Evolutionary conservation across 2,797 vertebrate species (phyloP).

Genomic region (Huso huso): DNA sequence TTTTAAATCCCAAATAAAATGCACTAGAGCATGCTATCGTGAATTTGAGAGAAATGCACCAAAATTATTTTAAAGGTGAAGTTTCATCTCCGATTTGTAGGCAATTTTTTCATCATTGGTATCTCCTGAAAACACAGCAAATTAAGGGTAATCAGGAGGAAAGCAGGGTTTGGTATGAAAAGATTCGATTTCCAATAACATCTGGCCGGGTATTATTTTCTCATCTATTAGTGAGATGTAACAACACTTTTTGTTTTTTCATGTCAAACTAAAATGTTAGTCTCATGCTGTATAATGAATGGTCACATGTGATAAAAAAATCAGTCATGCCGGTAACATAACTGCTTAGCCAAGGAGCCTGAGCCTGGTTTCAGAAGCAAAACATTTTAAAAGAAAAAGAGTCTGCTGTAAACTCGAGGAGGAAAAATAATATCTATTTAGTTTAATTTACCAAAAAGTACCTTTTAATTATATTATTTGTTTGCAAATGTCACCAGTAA

Average conservation of each 20-base stretch:
- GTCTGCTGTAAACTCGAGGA: no score
- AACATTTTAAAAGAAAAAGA: no score
- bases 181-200: neutral
- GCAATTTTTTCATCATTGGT: constrained; percentile 6
- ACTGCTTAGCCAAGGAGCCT: no score
- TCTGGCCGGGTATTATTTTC: constrained; percentile 4
- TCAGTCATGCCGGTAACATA: no score
- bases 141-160: constrained; percentile 15
- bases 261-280: no score
- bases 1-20: constrained; percentile 17
- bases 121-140: constrained; percentile 7
- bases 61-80: constrained; percentile 12
- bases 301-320: no score
- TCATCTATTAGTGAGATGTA: neutral
- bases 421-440: no score
- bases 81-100: constrained; percentile 5
- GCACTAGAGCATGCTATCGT: constrained; percentile 7
- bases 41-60: constrained; percentile 14
- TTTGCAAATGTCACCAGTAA: no score
- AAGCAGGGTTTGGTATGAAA: neutral
- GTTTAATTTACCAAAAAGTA: no score
- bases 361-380: no score
- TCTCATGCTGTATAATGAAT: no score
- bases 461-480: no score
- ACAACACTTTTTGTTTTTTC: neutral